Conservation (phyloP, 2,888 invertebrate genomes). For the Eupeodes latifasciatus region DNA sequence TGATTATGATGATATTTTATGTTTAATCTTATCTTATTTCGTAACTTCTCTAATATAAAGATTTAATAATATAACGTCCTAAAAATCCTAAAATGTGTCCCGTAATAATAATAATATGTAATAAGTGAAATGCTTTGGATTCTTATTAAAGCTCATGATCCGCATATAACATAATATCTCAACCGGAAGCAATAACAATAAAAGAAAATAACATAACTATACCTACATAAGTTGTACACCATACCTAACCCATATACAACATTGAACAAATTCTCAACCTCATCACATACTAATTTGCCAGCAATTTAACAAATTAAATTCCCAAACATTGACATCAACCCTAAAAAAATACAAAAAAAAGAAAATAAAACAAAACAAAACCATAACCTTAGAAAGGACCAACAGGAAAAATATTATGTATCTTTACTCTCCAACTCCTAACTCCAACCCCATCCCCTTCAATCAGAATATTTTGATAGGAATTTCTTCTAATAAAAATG, state of each 20-base stretch:
- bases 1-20: neutral
- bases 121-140: slow-evolving; percentile 14
- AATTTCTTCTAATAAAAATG: slow-evolving; percentile 19
- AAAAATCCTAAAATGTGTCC: neutral
- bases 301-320: slow-evolving; percentile 66
- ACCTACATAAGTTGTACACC: neutral
- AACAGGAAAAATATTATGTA: slow-evolving; percentile 10
- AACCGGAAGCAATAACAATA: slow-evolving; percentile 37
- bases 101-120: too few species aligned
- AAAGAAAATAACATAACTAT: slow-evolving; percentile 32
- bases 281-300: slow-evolving; percentile 57
- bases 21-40: neutral
- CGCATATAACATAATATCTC: slow-evolving; percentile 24
- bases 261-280: slow-evolving; percentile 28
- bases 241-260: neutral
- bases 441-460: neutral
- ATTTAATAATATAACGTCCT: neutral
- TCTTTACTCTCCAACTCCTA: neutral
- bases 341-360: slow-evolving; percentile 14
- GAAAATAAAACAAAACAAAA: neutral
- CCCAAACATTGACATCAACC: slow-evolving; percentile 23
- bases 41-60: neutral
- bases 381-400: neutral
- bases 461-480: neutral
- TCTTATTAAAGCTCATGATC: slow-evolving; percentile 24